These are phyloP conservation scores for Spea bombifrons DNA, from an alignment of 2,113 vertebrate species.

Conservation along the genomic window DNA sequence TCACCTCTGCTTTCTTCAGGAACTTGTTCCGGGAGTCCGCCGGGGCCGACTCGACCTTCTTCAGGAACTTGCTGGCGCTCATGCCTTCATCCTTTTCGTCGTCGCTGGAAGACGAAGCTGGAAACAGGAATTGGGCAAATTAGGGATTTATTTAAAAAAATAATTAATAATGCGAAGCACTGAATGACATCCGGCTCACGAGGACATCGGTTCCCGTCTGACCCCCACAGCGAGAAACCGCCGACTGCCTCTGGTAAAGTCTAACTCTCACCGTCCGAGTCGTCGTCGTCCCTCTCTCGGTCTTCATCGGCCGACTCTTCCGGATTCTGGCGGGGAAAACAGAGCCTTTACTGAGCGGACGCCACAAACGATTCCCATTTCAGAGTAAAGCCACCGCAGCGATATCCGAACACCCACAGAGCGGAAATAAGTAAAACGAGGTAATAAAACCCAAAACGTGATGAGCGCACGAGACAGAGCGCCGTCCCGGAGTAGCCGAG, in stretches of 20 bases:
- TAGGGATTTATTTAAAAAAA: too few relatives aligned
- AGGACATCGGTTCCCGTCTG: too few relatives aligned
- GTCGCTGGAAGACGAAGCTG: slow-evolving; percentile 60
- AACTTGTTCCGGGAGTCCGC: slow-evolving; percentile 73
- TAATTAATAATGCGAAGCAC: too few relatives aligned
- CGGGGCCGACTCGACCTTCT: slow-evolving; percentile 66
- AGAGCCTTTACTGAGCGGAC: neutral
- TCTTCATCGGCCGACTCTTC: slow-evolving; percentile 86
- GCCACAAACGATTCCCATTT: too few relatives aligned
- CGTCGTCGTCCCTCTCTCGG: slow-evolving; percentile 76
- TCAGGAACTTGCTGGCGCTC: slow-evolving; percentile 72
- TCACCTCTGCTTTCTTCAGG: slow-evolving; percentile 75
- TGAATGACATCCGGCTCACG: neutral
- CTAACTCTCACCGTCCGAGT: slow-evolving; percentile 70
- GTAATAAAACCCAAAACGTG: too few relatives aligned
- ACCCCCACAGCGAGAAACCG: neutral
- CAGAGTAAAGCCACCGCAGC: too few relatives aligned
- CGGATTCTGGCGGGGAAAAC: slow-evolving; percentile 71
- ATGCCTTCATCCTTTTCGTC: slow-evolving; percentile 66
- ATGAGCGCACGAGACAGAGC: neutral
- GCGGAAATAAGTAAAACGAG: too few relatives aligned
- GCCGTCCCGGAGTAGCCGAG: neutral
- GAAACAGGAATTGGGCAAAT: neutral
- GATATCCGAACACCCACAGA: too few relatives aligned
- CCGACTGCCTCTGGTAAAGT: neutral